phyloP scores from a whole-genome alignment of 2,113 vertebrate species.

The Australoheros scitulus region DNA sequence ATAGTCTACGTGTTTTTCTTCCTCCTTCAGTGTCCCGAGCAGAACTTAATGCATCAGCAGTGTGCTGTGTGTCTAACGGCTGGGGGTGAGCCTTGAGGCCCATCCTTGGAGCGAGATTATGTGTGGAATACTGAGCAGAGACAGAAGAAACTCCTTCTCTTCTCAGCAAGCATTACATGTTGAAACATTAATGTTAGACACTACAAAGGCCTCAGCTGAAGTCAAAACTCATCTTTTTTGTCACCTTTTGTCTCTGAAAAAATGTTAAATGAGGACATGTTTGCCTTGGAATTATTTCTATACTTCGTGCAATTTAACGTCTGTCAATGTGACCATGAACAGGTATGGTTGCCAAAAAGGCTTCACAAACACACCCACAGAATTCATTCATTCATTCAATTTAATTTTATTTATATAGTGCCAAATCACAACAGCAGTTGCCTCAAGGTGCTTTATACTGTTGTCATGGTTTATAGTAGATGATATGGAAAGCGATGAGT shows the following conservation, averaged over 20 bases:
- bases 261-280: conserved; percentile 18
- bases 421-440: too few relatives aligned
- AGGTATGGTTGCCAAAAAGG: not conserved
- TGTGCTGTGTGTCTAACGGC: conserved; percentile 43
- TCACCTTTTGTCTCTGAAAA: not conserved
- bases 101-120: conserved; percentile 23
- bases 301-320: not conserved
- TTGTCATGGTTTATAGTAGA: too few relatives aligned
- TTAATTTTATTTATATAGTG: too few relatives aligned
- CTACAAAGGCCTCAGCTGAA: conserved; percentile 13
- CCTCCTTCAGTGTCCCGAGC: conserved; percentile 9
- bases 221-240: not conserved
- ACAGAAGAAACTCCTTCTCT: conserved; percentile 9
- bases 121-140: conserved; percentile 50
- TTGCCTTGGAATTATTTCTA: conserved; percentile 22
- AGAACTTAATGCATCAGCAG: conserved; percentile 7
- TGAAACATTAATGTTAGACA: not conserved
- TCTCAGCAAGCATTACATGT: conserved; percentile 25
- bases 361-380: not conserved
- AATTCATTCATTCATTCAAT: not conserved
- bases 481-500: too few relatives aligned
- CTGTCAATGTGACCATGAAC: not conserved
- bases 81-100: conserved; percentile 58
- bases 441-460: too few relatives aligned
- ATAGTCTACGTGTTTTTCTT: not conserved